Conservation (phyloP, 1,140 invertebrate species). For the Neodiprion virginianus region DNA sequence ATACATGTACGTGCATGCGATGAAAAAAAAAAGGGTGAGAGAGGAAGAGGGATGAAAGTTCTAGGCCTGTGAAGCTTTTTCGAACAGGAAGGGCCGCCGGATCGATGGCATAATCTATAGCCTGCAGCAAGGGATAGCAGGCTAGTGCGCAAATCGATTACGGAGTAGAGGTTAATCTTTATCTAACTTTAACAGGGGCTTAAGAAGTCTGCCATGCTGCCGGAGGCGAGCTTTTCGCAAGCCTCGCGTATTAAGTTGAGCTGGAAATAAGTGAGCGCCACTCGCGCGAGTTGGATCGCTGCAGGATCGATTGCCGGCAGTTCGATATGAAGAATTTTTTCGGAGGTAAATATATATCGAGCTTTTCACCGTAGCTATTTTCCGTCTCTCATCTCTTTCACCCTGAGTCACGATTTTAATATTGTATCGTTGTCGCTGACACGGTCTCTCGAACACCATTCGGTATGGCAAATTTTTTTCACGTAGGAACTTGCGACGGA, state of each 20-base stretch:
- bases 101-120: not conserved
- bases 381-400: not conserved
- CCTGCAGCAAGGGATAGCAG: not conserved
- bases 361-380: not conserved
- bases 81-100: not conserved
- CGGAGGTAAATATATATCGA: not conserved
- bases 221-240: not conserved
- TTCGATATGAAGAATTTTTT: not conserved
- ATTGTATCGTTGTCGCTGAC: not conserved
- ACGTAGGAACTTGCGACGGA: no score
- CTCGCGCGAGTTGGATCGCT: not conserved
- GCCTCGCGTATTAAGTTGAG: not conserved
- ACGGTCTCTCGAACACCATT: no score
- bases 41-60: no score
- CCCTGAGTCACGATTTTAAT: not conserved
- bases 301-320: not conserved
- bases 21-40: no score
- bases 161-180: not conserved
- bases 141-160: not conserved
- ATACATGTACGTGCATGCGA: no score
- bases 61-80: not conserved
- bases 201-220: not conserved
- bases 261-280: not conserved
- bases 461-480: no score
- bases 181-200: conserved; percentile 1